These are phyloP conservation scores for Sialis lutaria DNA, from an alignment of 2,888 invertebrate species.

Conservation along the genomic window DNA sequence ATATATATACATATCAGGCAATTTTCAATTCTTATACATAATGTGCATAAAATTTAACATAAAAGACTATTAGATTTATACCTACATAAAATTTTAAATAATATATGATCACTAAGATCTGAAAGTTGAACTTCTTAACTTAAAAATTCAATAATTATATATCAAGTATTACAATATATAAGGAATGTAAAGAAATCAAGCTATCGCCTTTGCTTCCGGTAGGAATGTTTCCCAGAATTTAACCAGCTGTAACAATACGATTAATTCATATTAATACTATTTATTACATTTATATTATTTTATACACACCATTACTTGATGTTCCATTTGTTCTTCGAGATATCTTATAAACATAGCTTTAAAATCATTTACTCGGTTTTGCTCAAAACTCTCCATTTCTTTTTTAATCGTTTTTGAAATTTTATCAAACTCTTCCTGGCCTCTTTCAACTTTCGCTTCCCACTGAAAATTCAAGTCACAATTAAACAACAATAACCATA, in stretches of 20 bases:
- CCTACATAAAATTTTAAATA: no score
- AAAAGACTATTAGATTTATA: no score
- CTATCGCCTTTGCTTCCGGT: slow-evolving; percentile 86
- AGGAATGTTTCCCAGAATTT: slow-evolving; percentile 94
- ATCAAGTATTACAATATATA: not conserved
- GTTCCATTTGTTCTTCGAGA: slow-evolving; percentile 83
- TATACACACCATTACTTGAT: slow-evolving; percentile 70
- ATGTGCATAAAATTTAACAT: no score
- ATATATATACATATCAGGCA: no score
- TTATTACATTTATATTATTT: not conserved
- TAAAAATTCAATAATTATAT: not conserved
- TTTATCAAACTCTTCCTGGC: slow-evolving; percentile 89
- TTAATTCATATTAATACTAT: not conserved
- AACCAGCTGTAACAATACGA: slow-evolving; percentile 44
- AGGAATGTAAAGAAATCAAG: slow-evolving; percentile 34
- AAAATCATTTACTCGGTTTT: slow-evolving; percentile 74
- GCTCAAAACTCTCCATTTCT: slow-evolving; percentile 85
- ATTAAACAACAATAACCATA: slow-evolving; percentile 4
- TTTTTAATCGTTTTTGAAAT: slow-evolving; percentile 88
- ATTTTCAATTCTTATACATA: no score
- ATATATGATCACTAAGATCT: no score
- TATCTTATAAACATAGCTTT: slow-evolving; percentile 79
- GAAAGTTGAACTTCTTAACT: no score
- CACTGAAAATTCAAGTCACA: slow-evolving; percentile 35
- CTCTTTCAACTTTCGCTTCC: slow-evolving; percentile 92